Evolutionary conservation across 2,888 invertebrate genomes (phyloP), one percentile per base, ranked within the genome.

Genomic region (Sipha maydis): DNA sequence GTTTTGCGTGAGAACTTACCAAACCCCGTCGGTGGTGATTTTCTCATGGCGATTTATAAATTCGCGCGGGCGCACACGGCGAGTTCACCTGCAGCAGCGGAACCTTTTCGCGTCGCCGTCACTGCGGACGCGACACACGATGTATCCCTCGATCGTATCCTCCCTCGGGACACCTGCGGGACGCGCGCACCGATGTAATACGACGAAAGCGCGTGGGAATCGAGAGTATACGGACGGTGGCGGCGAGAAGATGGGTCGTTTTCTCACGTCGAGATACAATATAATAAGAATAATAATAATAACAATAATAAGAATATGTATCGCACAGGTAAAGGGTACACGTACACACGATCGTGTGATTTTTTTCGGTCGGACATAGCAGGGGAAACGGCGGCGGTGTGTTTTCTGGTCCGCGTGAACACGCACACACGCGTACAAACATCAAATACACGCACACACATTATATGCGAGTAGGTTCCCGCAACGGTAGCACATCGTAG

Each of bases 201-300:
- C 31, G n/a, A 71, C 69, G 83, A 48, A 71, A 71, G 71, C 83
- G 83, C 83, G 83, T 83, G 83, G 83, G 83, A 83, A 83, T 71
- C 83, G 67, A 25, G 19, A 34, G 34, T 9, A 7, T 17, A 14
- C 73, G 73, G 34, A 8, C 73, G n/a, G n/a, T n/a, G 17, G 69
- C 41, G 38, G n/a, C 11, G 25, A 21, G 54, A 73, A 83, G 48
- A 83, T 11, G 73, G 73, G 54, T 34, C 1, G 54, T 73, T 73
- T 83, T 83, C 83, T 83, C 83, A 83, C 83, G 71, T 73, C 82
- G 34, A 56, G 38, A 38, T 28, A 79, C 56, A 61, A 38, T n/a
- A 31, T 54, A 41, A 69, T 48, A 82, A 83, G 54, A 69, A 67
- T 71, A 54, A 48, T 71, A 82, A 82, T 31, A 31, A 48, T 69